Evolutionary conservation across 1,140 invertebrate genomes (phyloP).

Genomic region (Lepidurus packardi): DNA sequence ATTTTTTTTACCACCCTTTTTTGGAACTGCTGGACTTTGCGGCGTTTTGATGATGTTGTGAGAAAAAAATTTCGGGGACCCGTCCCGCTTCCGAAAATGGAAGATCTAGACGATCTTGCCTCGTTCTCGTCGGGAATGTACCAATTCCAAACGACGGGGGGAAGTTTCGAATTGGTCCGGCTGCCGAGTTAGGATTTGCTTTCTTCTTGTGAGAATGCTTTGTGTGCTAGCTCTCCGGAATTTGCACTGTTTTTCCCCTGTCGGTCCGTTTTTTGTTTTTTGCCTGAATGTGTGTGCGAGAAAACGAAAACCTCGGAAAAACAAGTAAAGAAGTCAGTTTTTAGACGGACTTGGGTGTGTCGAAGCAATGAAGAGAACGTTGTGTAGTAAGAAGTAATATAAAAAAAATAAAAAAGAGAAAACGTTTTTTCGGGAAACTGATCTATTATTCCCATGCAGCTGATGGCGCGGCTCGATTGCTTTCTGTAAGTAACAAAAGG

Average conservation of each 20-base stretch:
- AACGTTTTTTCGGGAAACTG: not conserved
- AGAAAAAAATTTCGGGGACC: not conserved
- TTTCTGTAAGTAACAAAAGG: not conserved
- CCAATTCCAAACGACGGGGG: conserved; percentile 15
- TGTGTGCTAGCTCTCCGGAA: not conserved
- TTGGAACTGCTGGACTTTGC: not conserved
- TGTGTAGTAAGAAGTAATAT: not conserved
- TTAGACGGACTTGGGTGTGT: not conserved
- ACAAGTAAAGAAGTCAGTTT: not conserved
- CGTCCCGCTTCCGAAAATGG: not conserved
- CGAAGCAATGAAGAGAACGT: not conserved
- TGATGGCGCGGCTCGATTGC: conserved; percentile 16
- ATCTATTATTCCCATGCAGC: not conserved
- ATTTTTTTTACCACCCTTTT: not conserved
- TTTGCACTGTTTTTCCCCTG: conserved; percentile 7
- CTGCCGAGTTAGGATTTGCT: conserved; percentile 9
- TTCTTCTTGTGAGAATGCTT: not conserved
- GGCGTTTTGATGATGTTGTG: not conserved
- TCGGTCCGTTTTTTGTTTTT: not conserved
- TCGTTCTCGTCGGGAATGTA: conserved; percentile 14
- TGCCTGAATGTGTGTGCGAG: not conserved
- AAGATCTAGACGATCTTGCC: conserved; percentile 6
- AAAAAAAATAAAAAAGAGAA: too few relatives aligned
- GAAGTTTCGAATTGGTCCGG: conserved; percentile 14
- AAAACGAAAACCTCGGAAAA: not conserved